Evolutionary conservation across 2,888 invertebrate genomes (phyloP).

Genomic region (Hoplodrina blanda): DNA sequence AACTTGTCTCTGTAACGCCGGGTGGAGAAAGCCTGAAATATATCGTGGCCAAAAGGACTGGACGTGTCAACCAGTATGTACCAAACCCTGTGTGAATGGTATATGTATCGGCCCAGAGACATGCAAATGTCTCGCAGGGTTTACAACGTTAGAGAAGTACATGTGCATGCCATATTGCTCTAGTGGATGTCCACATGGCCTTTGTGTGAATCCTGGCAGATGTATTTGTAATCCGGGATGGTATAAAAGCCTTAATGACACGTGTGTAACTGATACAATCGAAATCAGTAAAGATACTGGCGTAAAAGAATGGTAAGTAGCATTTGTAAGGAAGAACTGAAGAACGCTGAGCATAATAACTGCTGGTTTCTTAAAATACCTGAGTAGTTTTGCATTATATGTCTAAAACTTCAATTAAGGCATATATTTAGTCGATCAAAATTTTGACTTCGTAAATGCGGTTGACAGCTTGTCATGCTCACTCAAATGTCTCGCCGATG

Average conservation of each 20-base stretch:
- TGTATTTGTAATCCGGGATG: slow-evolving; percentile 41
- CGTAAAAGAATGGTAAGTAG: slow-evolving; percentile 21
- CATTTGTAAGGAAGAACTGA: not conserved
- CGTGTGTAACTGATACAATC: slow-evolving; percentile 7
- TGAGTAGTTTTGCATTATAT: no score
- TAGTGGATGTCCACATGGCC: slow-evolving; percentile 27
- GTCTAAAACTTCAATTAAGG: no score
- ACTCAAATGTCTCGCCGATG: no score
- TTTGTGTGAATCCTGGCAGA: slow-evolving; percentile 21
- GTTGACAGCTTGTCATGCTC: no score
- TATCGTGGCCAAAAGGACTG: not conserved
- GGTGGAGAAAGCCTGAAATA: slow-evolving; percentile 22
- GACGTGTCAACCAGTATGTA: slow-evolving; percentile 25
- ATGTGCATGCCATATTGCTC: slow-evolving; percentile 17
- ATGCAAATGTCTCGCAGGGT: slow-evolving; percentile 29
- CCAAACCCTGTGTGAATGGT: slow-evolving; percentile 18
- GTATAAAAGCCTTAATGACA: slow-evolving; percentile 9
- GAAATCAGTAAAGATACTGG: not conserved
- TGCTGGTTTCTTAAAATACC: no score
- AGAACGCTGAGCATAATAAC: not conserved
- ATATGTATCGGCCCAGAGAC: slow-evolving; percentile 31
- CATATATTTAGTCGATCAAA: no score
- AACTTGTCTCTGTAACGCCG: slow-evolving; percentile 26
- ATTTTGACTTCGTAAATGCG: no score
- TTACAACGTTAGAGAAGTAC: not conserved